A percentile compares a stretch with the other conserved stretches of the same genome.
phyloP scores from a whole-genome alignment of 2,888 invertebrate species.

The Cryptocephalus moraei region DNA sequence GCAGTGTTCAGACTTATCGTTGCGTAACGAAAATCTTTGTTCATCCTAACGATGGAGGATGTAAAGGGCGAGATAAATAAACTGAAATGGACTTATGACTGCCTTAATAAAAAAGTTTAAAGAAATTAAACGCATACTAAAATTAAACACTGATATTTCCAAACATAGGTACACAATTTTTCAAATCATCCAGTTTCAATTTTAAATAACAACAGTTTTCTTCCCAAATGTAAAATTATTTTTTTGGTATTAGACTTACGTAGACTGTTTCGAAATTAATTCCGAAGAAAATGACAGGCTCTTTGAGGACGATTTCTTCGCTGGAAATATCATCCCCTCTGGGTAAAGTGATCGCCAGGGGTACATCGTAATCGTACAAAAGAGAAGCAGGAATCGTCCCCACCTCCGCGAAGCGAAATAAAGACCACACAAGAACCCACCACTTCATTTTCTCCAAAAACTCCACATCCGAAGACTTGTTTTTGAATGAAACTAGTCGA shows the following conservation, averaged over 20 bases:
- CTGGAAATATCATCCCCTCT: conserved; percentile 53
- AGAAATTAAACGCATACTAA: no score
- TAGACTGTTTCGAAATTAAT: conserved; percentile 63
- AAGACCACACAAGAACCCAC: conserved; percentile 9
- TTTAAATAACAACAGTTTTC: no score
- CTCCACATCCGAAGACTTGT: conserved; percentile 1
- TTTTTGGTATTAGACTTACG: conserved; percentile 54
- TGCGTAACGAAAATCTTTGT: no score
- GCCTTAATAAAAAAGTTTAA: no score
- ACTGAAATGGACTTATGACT: no score
- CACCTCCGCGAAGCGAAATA: conserved; percentile 13
- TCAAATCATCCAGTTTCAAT: no score
- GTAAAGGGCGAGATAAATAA: no score
- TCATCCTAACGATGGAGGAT: no score
- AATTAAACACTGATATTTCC: no score
- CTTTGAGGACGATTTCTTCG: conserved; percentile 52
- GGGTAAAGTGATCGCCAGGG: conserved; percentile 45
- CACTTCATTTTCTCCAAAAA: conserved; percentile 8
- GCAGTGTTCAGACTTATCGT: no score
- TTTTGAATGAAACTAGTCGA: conserved; percentile 2
- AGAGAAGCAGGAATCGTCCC: conserved; percentile 41
- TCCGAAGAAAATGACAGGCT: conserved; percentile 73
- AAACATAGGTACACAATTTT: no score
- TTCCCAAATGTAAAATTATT: no score
- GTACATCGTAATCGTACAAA: conserved; percentile 50